Conservation (phyloP, 1,140 invertebrate species). For the Orchesella cincta region DNA sequence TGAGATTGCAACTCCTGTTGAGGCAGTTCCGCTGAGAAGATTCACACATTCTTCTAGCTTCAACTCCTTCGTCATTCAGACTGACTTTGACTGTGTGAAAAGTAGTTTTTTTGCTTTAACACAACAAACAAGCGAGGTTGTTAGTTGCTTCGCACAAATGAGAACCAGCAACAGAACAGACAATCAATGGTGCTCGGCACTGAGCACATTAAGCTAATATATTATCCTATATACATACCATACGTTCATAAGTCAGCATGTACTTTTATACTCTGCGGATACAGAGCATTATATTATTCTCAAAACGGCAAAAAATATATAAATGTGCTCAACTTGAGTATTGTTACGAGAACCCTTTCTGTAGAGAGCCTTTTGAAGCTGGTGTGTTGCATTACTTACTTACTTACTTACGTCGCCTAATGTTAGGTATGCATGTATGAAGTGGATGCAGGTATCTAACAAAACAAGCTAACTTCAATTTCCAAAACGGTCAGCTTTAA, state of each 20-base stretch:
- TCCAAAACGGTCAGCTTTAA: background rate
- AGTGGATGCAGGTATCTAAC: background rate
- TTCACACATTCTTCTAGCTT: slow-evolving; percentile 40
- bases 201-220: background rate
- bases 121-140: background rate
- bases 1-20: background rate
- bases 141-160: too few relatives aligned
- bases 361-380: background rate
- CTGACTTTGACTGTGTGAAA: slow-evolving; percentile 19
- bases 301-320: too few relatives aligned
- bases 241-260: background rate
- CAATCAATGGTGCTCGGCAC: background rate
- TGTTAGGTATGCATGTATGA: background rate
- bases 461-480: background rate
- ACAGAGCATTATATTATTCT: too few relatives aligned
- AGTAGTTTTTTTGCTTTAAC: background rate
- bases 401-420: background rate
- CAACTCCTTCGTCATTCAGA: slow-evolving; percentile 39
- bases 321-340: too few relatives aligned
- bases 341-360: background rate
- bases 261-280: too few relatives aligned
- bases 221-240: background rate
- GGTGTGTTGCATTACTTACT: background rate
- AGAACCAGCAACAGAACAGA: background rate
- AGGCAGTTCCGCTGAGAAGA: slow-evolving; percentile 29